Evolutionary conservation across 1,140 invertebrate species (phyloP), one percentile per base, ranked within the genome.

Genomic region (Penaeus chinensis): DNA sequence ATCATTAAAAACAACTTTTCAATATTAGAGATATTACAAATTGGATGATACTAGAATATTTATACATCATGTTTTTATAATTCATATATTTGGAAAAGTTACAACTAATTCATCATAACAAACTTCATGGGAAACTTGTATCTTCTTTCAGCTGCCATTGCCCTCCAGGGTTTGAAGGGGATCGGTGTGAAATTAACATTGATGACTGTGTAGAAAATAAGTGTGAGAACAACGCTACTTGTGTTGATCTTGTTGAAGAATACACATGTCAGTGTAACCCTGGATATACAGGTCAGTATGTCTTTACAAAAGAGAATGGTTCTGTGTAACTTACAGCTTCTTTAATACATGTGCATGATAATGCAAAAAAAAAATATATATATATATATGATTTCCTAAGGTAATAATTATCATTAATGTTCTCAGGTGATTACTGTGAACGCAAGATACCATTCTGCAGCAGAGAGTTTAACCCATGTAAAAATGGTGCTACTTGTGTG

Each of bases 361-460:
- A 42, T 42, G 37, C 37, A 54, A 54, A 11, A 54, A 54, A 54
- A 54, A 2, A 32, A 32, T 47, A 47, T 10, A n/a, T n/a, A 74
- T 22, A 71, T 71, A 74, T 74, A n/a, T 74, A 74, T 74, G 69
- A 74, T 37, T 37, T 27, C 11, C 13, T 16, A 16, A 18, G 18
- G 18, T 13, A 74, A 27, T 74, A 18, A 74, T 74, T 13, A 27
- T 74, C 24, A 11, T 37, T 74, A 37, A 27, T 85, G 89, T 69
- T 84, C 90, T n/a, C 91, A 95, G 95, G 95, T 62, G 95, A 97
- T 92, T 97, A 95, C 92, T 98, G 98, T 93, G 96, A 98, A 92
- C 95, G 95, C 91, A 98, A 98, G 93, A 98, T 99, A 88, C 95
- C 96, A 90, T 99, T 96, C 93, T 99, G 98, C 93, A 95, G 95